Conservation (phyloP, 2,888 invertebrate species). For the Andrena praecox region DNA sequence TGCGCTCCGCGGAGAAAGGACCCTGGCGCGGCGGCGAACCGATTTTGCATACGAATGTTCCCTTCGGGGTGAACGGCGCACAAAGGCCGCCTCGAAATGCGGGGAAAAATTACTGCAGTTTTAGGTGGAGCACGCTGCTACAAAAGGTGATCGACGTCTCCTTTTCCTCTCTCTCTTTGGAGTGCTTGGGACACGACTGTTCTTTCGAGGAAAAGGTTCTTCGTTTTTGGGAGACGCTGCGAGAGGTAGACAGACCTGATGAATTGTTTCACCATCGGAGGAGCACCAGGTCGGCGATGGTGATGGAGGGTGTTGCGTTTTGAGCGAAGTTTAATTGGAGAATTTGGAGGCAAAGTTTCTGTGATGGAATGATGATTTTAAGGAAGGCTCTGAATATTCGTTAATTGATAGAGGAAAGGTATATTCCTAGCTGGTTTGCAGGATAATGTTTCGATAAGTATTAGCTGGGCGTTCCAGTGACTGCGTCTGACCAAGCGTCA, state of each 20-base stretch:
- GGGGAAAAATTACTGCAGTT: slow-evolving; percentile 37
- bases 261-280: too few species aligned
- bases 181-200: background rate
- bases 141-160: slow-evolving; percentile 5
- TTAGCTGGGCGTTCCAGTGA: background rate
- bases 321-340: too few species aligned
- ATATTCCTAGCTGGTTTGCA: too few species aligned
- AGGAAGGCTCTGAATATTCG: too few species aligned
- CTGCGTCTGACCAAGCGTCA: background rate
- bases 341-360: too few species aligned
- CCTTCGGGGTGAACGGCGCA: background rate
- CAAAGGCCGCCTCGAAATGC: background rate
- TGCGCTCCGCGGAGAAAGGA: background rate
- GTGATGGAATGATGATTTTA: too few species aligned
- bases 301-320: too few species aligned
- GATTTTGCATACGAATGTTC: slow-evolving; percentile 35
- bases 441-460: background rate
- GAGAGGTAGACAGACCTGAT: too few species aligned
- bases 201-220: background rate
- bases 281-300: too few species aligned
- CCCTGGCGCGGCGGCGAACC: background rate
- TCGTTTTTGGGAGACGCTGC: background rate
- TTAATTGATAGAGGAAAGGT: too few species aligned
- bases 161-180: background rate
- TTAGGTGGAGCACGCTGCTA: background rate